A percentile compares a stretch with the other conserved stretches of the same genome.
Conservation (phyloP, 2,113 vertebrate genomes). For the Oryzias curvinotus region DNA sequence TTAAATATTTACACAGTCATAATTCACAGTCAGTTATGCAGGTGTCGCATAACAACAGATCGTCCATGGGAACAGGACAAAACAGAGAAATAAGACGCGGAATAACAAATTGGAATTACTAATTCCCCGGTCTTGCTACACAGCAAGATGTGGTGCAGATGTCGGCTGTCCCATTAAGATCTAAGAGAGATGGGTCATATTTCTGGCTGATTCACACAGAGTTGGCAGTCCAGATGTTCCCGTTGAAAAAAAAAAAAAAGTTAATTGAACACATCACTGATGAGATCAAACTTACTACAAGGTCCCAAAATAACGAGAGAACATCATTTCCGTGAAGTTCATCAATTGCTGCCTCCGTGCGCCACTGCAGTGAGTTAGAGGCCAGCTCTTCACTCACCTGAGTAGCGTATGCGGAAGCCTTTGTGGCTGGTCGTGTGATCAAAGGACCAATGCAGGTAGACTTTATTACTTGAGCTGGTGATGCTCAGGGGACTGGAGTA, state of each 20-base stretch:
- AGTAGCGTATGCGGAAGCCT: slow-evolving; percentile 95
- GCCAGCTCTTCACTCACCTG: slow-evolving; percentile 77
- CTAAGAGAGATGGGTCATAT: slow-evolving; percentile 58
- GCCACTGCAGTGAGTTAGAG: neutral
- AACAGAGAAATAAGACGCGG: slow-evolving; percentile 39
- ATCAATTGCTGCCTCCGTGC: neutral
- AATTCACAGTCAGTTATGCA: slow-evolving; percentile 68
- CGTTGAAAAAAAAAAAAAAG: slow-evolving; percentile 15
- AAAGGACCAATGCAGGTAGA: slow-evolving; percentile 96
- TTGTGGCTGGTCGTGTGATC: slow-evolving; percentile 94
- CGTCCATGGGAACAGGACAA: slow-evolving; percentile 36
- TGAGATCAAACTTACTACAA: neutral
- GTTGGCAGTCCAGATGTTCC: slow-evolving; percentile 29
- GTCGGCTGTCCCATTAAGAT: slow-evolving; percentile 43
- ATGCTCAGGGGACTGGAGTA: slow-evolving; percentile 91
- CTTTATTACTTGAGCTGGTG: slow-evolving; percentile 88
- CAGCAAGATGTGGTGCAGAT: slow-evolving; percentile 33
- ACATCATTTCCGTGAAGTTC: neutral
- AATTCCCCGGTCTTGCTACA: slow-evolving; percentile 32
- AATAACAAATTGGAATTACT: slow-evolving; percentile 24
- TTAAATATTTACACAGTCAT: slow-evolving; percentile 77
- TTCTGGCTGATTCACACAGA: slow-evolving; percentile 35
- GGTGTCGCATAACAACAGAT: slow-evolving; percentile 57
- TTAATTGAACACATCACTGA: slow-evolving; percentile 17
- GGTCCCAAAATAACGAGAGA: slow-evolving; percentile 1